Percentiles rank a stretch among this genome's conserved stretches.
phyloP scores from a whole-genome alignment of 2,797 vertebrate species.

The Xiphophorus birchmanni region DNA sequence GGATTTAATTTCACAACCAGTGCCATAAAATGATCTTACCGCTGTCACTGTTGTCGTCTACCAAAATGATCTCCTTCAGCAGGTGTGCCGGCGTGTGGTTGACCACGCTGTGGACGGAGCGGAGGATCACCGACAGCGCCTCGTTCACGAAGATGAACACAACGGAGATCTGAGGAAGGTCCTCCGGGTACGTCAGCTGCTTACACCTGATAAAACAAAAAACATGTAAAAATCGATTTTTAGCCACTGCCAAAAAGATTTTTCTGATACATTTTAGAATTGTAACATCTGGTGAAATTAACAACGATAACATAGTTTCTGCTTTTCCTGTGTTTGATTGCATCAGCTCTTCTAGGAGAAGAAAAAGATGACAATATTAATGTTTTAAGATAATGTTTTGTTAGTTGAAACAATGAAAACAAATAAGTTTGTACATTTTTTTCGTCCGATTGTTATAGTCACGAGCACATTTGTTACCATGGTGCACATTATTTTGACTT shows the following conservation, averaged over 20 bases:
- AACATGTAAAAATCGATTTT: not conserved
- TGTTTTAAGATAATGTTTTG: not conserved
- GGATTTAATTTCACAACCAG: not conserved
- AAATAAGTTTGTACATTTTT: not conserved
- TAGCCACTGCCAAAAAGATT: not conserved
- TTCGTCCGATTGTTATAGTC: not conserved
- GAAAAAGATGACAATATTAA: not conserved
- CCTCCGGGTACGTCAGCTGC: conserved; percentile 84
- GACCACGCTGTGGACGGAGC: conserved; percentile 96
- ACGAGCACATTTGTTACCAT: not conserved
- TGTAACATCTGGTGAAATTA: no score
- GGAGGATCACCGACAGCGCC: conserved; percentile 94
- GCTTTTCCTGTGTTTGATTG: no score
- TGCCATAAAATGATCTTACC: conserved; percentile 75
- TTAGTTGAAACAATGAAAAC: not conserved
- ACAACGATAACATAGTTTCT: not conserved
- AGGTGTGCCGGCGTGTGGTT: conserved; percentile 95
- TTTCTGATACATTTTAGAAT: not conserved
- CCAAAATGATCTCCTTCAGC: conserved; percentile 96
- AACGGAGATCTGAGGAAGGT: conserved; percentile 94
- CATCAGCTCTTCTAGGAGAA: not conserved
- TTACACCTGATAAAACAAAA: conserved; percentile 84
- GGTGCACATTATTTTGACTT: not conserved
- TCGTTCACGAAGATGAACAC: conserved; percentile 99
- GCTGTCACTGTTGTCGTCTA: conserved; percentile 97